phyloP scores from a whole-genome alignment of 2,797 vertebrate species.

The Diglossa cyanea region DNA sequence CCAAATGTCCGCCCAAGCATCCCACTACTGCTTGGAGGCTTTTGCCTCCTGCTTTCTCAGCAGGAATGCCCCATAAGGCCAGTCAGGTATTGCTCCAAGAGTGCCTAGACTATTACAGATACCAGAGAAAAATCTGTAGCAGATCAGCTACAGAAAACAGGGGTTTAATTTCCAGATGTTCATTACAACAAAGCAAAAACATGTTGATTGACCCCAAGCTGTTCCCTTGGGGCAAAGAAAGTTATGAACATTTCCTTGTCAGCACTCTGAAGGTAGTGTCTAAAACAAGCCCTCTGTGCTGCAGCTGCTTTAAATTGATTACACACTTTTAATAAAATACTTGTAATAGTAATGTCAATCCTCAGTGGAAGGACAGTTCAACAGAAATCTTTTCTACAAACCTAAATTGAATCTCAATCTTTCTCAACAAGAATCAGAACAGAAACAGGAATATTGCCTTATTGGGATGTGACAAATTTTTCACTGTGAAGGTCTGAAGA shows the following conservation, averaged over 20 bases:
- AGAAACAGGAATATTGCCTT: not conserved
- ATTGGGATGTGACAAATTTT: not conserved
- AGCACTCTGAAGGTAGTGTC: not conserved
- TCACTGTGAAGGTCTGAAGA: not conserved
- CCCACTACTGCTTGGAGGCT: not conserved
- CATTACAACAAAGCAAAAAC: not conserved
- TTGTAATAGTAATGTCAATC: not conserved
- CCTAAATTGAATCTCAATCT: not conserved
- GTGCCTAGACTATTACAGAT: accelerated
- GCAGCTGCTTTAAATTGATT: not conserved
- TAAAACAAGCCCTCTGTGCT: not conserved
- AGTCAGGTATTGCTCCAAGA: not conserved
- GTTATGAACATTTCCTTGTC: not conserved
- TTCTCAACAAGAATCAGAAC: not conserved
- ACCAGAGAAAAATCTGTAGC: not conserved
- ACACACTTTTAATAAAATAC: not conserved
- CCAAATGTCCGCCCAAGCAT: not conserved
- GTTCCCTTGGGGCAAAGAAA: not conserved
- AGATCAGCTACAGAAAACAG: not conserved
- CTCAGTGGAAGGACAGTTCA: not conserved
- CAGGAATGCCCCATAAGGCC: not conserved
- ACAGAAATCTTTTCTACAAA: not conserved
- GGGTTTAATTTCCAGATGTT: not conserved
- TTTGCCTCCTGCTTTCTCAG: not conserved
- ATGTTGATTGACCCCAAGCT: not conserved